Evolutionary conservation across 2,113 vertebrate genomes (phyloP), one percentile per base, ranked within the genome.

Genomic region (Vimba vimba): DNA sequence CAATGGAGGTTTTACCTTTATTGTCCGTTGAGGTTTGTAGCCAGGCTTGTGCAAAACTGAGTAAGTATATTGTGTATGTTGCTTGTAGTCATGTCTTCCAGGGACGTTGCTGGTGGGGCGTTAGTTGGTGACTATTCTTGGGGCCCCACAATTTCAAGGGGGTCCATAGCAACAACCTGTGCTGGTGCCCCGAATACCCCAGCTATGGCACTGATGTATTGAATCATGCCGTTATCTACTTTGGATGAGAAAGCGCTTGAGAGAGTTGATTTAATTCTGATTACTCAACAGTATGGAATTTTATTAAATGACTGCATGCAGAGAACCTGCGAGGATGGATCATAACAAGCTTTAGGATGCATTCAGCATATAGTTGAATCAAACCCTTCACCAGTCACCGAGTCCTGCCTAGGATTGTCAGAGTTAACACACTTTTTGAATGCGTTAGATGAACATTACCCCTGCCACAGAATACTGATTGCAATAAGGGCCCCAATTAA

Each of bases 401-500:
- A 79, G 6, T n/a, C 6, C 57, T 79, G 33, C 12, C 55, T n/a
- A 23, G 57, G 43, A 43, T 39, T 79, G 55, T 43, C 33, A 79
- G 77, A 62, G 77, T 79, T 62, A 52, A 52, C 59, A 39, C 19
- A 43, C 13, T 13, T 79, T 62, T 60, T 25, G 13, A 60, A 60
- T 79, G 23, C 4, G 4, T 19, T 43, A 15, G 36, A 60, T 25
- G 27, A 21, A n/a, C 52, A 59, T 36, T 59, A 57, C 9, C 39
- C 21, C 33, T 33, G 45, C 43, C 82, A 25, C 66, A 6, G 57
- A 85, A 82, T 27, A 25, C 73, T 78, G 73, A 68, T 77, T 45
- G 36, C 75, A 36, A n/a, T 75, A 36, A 64, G 33, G 62, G 33
- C 47, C 57, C 7, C 80, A 83, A 85, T 85, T 84, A 85, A 55